Evolutionary conservation across 2,797 vertebrate species (phyloP).

Genomic region (Diglossa cyanea): DNA sequence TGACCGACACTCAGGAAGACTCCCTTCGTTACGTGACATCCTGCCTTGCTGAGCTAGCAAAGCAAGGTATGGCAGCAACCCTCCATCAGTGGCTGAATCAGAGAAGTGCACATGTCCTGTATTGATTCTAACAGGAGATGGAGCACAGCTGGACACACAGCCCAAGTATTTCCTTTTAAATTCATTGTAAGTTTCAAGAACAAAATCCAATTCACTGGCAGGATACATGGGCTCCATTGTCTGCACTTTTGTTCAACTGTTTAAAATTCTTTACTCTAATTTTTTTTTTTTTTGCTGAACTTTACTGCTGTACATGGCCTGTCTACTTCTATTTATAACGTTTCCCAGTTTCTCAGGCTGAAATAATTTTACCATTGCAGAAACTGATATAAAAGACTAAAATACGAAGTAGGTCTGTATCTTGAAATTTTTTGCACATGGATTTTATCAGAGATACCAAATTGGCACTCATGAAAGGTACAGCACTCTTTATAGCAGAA

Average conservation of each 20-base stretch:
- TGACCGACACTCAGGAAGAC: constrained; percentile 26
- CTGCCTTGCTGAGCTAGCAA: constrained; percentile 67
- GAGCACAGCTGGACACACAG: neutral
- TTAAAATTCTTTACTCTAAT: neutral
- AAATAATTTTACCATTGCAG: neutral
- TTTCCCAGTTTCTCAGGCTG: neutral
- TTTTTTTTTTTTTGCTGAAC: neutral
- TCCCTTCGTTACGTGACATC: constrained; percentile 55
- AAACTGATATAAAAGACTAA: neutral
- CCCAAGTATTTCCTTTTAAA: neutral
- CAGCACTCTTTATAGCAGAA: neutral
- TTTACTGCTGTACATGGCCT: neutral
- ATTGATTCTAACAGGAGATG: neutral
- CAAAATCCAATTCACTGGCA: neutral
- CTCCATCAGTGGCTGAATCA: neutral
- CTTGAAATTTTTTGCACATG: neutral
- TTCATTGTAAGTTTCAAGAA: neutral
- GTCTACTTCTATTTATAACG: neutral
- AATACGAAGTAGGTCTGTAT: neutral
- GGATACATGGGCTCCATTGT: neutral
- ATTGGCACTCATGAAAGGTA: neutral
- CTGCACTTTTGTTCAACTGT: neutral
- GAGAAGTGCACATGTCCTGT: neutral
- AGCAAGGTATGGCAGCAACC: constrained; percentile 59
- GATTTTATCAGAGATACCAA: neutral